Percentiles rank a stretch among this genome's conserved stretches.
Conservation (phyloP, 1,140 invertebrate genomes). For the Drosophila micromelanica region DNA sequence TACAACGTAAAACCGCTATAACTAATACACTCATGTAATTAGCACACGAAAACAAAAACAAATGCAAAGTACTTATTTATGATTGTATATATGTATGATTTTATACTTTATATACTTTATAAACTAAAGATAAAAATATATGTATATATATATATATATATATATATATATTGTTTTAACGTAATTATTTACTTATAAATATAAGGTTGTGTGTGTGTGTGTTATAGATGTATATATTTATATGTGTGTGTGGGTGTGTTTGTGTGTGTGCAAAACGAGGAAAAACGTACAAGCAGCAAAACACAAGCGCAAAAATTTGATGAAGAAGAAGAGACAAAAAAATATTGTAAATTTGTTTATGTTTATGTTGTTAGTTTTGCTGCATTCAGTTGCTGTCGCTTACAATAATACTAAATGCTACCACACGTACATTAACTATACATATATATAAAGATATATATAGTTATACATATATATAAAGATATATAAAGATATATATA, state of each 20-base stretch:
- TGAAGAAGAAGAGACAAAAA: slow-evolving; percentile 5
- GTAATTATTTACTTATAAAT: slow-evolving; percentile 34
- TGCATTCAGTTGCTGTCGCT: slow-evolving; percentile 15
- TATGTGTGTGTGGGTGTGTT: slow-evolving; percentile 10
- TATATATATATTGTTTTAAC: no score
- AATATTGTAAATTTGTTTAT: slow-evolving; percentile 12
- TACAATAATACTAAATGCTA: slow-evolving; percentile 46
- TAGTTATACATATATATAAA: slow-evolving; percentile 13
- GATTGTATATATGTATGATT: slow-evolving; percentile 1
- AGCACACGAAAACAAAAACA: slow-evolving; percentile 41
- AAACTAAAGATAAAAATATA: slow-evolving; percentile 25
- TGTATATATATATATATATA: slow-evolving; percentile 18
- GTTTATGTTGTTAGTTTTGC: slow-evolving; percentile 19
- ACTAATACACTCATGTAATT: slow-evolving; percentile 15
- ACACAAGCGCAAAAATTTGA: slow-evolving; percentile 26
- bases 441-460: slow-evolving; percentile 6
- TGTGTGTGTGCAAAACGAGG: slow-evolving; percentile 29
- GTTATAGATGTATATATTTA: background rate
- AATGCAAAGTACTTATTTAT: slow-evolving; percentile 18
- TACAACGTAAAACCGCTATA: no score
- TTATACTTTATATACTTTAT: slow-evolving; percentile 5
- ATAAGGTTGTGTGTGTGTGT: slow-evolving; percentile 30
- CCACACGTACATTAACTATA: slow-evolving; percentile 36
- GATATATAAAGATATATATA: slow-evolving; percentile 10
- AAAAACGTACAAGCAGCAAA: slow-evolving; percentile 33